Evolutionary conservation across 2,113 vertebrate species (phyloP).

Genomic region (Triplophysa siluroides): DNA sequence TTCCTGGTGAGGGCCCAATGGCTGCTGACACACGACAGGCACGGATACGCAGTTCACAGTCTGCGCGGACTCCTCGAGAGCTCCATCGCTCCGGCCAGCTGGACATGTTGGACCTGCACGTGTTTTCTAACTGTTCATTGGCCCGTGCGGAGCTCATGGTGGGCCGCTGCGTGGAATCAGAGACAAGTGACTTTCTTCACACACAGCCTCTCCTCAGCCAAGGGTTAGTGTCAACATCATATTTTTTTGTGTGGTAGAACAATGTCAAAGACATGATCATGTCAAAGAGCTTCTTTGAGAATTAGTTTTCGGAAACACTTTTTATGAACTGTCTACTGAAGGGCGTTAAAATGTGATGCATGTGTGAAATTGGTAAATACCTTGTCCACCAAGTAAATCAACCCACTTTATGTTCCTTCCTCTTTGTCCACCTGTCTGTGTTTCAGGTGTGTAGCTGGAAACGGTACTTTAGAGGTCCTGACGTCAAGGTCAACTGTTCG

Average conservation of each 20-base stretch:
- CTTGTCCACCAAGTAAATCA: too few relatives aligned
- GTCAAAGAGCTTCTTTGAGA: too few relatives aligned
- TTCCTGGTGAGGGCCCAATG: slow-evolving; percentile 59
- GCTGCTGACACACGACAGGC: neutral
- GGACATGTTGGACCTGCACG: slow-evolving; percentile 59
- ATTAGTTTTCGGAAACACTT: too few relatives aligned
- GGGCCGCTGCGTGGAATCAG: slow-evolving; percentile 55
- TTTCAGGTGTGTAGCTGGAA: slow-evolving; percentile 59
- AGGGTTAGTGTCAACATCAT: slow-evolving; percentile 63
- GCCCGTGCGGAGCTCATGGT: slow-evolving; percentile 59
- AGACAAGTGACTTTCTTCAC: slow-evolving; percentile 53
- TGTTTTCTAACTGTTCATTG: slow-evolving; percentile 58
- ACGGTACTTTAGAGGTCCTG: slow-evolving; percentile 49
- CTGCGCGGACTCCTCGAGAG: neutral
- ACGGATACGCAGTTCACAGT: neutral
- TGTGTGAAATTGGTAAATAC: too few relatives aligned
- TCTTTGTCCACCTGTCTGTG: slow-evolving; percentile 19
- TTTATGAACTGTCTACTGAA: too few relatives aligned
- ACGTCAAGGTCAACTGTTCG: slow-evolving; percentile 17
- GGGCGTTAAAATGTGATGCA: too few relatives aligned
- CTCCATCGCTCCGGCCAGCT: neutral
- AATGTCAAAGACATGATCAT: too few relatives aligned
- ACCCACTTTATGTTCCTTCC: too few relatives aligned
- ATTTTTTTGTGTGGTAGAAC: too few relatives aligned
- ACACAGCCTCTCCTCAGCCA: slow-evolving; percentile 38